Percentiles rank a stretch among this genome's conserved stretches.
phyloP scores from a whole-genome alignment of 2,888 invertebrate genomes.

The Alitta virens region DNA sequence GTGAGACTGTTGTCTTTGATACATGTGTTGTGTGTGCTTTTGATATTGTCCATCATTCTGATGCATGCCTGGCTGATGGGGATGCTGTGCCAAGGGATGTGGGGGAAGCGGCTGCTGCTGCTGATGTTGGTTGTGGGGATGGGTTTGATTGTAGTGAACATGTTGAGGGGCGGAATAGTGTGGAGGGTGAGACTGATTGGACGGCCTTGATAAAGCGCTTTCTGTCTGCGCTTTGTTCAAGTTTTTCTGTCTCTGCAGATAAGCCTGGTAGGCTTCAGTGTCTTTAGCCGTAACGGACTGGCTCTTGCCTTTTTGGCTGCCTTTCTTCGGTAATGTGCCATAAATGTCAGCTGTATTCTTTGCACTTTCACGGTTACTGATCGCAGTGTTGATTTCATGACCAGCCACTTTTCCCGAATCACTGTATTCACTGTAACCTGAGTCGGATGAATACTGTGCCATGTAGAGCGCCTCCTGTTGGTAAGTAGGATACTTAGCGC shows the following conservation, averaged over 20 bases:
- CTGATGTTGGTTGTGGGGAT: neutral
- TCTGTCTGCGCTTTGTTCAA: neutral
- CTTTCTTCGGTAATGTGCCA: conserved; percentile 9
- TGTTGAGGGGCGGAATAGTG: neutral
- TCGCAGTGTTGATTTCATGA: neutral
- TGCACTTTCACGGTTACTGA: neutral
- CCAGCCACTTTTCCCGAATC: conserved; percentile 5
- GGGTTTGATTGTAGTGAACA: neutral
- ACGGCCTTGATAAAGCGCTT: too few species aligned
- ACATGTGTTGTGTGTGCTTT: neutral
- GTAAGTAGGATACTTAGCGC: too few species aligned
- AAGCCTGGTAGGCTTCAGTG: conserved; percentile 8
- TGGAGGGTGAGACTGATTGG: too few species aligned
- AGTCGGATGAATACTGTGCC: conserved; percentile 12
- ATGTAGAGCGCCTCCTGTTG: neutral
- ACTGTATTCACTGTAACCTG: conserved; percentile 15
- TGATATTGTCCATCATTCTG: neutral
- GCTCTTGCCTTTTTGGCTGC: neutral
- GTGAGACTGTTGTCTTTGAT: neutral
- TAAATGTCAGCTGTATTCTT: conserved; percentile 7
- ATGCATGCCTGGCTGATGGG: neutral
- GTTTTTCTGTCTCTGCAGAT: conserved; percentile 11
- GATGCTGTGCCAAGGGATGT: neutral
- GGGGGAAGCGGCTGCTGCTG: neutral
- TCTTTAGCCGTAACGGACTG: conserved; percentile 1